phyloP scores from a whole-genome alignment of 2,797 vertebrate genomes.

The Adrianichthys oophorus region DNA sequence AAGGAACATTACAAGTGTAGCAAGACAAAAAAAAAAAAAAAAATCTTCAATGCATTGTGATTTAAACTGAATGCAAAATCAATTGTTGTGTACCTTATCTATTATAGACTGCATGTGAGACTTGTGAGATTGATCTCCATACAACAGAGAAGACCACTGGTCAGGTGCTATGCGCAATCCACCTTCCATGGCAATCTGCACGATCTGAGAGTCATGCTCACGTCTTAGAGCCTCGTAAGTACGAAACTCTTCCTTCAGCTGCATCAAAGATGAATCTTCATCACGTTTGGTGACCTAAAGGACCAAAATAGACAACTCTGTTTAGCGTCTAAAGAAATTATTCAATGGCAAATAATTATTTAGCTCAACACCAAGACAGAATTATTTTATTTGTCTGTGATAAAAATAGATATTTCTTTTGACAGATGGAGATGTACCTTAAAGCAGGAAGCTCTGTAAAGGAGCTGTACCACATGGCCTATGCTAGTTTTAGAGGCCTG shows the following conservation, averaged over 20 bases:
- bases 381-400: neutral
- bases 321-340: no score
- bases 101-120: conserved; percentile 99
- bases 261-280: conserved; percentile 98
- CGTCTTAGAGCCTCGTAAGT: conserved; percentile 94
- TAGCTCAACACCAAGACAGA: neutral
- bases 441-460: conserved; percentile 98
- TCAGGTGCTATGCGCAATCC: conserved; percentile 98
- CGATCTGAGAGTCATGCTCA: conserved; percentile 98
- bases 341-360: no score
- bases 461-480: conserved; percentile 98
- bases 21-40: neutral
- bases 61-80: no score
- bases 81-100: conserved; percentile 84
- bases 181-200: conserved; percentile 99
- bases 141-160: conserved; percentile 97
- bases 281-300: conserved; percentile 95
- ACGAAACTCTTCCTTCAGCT: conserved; percentile 96
- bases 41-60: neutral
- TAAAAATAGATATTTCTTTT: neutral
- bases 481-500: conserved; percentile 99
- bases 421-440: conserved; percentile 79
- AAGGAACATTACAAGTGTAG: neutral
- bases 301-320: neutral
- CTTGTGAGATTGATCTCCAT: conserved; percentile 98